Percentiles rank a stretch among this genome's conserved stretches.
These are phyloP conservation scores for Neuroterus valhalla DNA, from an alignment of 1,140 invertebrate species.

Conservation along the genomic window DNA sequence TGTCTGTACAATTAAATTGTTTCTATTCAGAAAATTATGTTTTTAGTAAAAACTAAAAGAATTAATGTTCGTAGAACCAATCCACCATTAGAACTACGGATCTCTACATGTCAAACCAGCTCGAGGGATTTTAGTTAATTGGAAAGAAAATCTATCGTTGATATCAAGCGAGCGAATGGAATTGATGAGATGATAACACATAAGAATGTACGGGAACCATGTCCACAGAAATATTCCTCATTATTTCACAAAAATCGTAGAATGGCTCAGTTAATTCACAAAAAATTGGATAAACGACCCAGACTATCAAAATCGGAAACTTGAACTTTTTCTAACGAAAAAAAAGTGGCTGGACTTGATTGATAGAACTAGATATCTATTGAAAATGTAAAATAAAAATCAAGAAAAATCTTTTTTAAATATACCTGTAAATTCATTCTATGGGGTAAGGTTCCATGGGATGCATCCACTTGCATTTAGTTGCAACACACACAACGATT, in stretches of 20 bases:
- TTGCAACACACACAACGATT: conserved; percentile 76
- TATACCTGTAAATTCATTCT: conserved; percentile 75
- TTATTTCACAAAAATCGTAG: background rate
- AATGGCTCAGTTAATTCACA: background rate
- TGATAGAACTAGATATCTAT: conserved; percentile 46
- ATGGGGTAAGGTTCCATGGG: conserved; percentile 74
- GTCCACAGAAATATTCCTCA: background rate
- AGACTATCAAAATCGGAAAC: background rate
- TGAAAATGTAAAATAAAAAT: conserved; percentile 40
- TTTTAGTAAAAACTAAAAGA: background rate
- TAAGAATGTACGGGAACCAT: background rate
- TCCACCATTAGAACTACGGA: conserved; percentile 19
- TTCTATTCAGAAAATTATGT: background rate
- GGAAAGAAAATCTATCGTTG: conserved; percentile 19
- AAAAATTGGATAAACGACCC: background rate
- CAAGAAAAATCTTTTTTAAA: conserved; percentile 40
- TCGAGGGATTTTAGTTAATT: conserved; percentile 17
- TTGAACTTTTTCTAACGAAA: conserved; percentile 35
- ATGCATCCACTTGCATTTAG: conserved; percentile 76
- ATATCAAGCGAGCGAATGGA: conserved; percentile 13
- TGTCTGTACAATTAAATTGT: too few relatives aligned
- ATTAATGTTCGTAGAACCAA: conserved; percentile 1
- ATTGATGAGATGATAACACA: background rate
- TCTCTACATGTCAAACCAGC: conserved; percentile 25
- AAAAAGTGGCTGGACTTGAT: conserved; percentile 41